Conservation (phyloP, 2,888 invertebrate genomes). For the Pheosia gnoma region DNA sequence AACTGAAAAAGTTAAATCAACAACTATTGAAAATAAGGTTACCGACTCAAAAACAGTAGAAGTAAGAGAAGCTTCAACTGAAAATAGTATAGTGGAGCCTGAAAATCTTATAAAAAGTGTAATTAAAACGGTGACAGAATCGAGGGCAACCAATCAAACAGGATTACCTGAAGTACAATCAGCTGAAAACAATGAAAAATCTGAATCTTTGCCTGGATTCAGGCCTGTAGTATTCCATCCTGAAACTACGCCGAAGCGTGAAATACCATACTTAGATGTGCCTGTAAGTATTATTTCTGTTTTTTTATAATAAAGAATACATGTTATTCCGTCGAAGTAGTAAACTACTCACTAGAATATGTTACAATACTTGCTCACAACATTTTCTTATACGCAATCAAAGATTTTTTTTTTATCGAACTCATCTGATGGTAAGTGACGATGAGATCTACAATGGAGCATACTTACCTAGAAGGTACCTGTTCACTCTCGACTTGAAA, state of each 20-base stretch:
- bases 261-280: not conserved
- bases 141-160: slow-evolving; percentile 6
- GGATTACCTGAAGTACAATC: slow-evolving; percentile 2
- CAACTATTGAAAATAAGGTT: slow-evolving; percentile 5
- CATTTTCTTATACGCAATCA: no score
- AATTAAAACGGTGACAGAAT: slow-evolving; percentile 16
- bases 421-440: no score
- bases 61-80: not conserved
- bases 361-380: no score
- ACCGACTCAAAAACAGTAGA: slow-evolving; percentile 10
- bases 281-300: slow-evolving; percentile 6
- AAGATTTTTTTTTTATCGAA: no score
- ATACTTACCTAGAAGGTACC: no score
- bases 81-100: not conserved
- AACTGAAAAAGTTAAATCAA: not conserved
- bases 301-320: no score
- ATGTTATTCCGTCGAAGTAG: no score
- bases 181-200: slow-evolving; percentile 11
- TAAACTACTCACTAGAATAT: no score
- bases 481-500: no score
- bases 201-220: slow-evolving; percentile 30
- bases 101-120: not conserved
- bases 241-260: slow-evolving; percentile 25
- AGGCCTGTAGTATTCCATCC: slow-evolving; percentile 44
- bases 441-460: no score